Evolutionary conservation across 2,888 invertebrate genomes (phyloP).

Genomic region (Imbricaverruca yamaguchii): DNA sequence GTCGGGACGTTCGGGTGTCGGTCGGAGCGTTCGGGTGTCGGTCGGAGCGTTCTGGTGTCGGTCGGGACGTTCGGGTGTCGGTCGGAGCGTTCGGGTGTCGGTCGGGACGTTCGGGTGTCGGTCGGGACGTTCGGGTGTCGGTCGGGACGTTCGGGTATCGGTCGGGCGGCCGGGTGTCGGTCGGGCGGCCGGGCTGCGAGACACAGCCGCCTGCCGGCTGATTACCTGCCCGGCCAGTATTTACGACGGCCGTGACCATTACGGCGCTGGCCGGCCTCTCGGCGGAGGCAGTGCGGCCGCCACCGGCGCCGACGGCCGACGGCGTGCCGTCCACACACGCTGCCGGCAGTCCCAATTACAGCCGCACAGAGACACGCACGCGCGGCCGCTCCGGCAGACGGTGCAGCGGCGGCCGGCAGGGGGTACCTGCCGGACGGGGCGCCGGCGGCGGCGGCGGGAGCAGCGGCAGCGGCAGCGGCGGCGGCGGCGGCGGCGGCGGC

Average conservation of each 20-base stretch:
- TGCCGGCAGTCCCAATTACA: conserved; percentile 1
- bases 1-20: too few relatives aligned
- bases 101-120: too few relatives aligned
- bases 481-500: neutral
- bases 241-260: neutral
- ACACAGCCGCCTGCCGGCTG: neutral
- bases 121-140: too few relatives aligned
- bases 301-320: neutral
- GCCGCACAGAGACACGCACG: neutral
- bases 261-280: neutral
- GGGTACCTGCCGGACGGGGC: neutral
- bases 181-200: neutral
- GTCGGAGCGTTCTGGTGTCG: too few relatives aligned
- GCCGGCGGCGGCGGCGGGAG: neutral
- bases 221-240: neutral
- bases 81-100: too few relatives aligned
- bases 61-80: too few relatives aligned
- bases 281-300: neutral
- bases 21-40: too few relatives aligned
- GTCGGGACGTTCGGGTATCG: too few relatives aligned
- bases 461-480: neutral
- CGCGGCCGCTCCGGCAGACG: neutral
- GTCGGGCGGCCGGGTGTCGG: too few relatives aligned
- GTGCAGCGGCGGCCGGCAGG: neutral
- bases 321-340: neutral